phyloP scores from a whole-genome alignment of 2,888 invertebrate species.

The Linyphia triangularis region DNA sequence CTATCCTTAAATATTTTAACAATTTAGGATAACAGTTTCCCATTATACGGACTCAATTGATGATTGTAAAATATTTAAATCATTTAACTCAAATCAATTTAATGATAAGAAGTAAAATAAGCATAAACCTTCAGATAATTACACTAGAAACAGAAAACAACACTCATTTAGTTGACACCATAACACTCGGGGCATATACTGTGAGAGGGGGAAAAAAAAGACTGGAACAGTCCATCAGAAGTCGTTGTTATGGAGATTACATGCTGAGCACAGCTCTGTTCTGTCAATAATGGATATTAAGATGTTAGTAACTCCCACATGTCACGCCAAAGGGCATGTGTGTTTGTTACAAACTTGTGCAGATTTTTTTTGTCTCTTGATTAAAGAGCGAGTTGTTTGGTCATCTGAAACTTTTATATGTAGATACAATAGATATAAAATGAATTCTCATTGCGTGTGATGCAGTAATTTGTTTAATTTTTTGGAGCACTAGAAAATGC shows the following conservation, averaged over 20 bases:
- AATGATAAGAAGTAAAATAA: no score
- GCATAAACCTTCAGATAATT: no score
- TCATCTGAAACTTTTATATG: not conserved
- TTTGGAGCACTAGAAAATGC: no score
- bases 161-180: no score
- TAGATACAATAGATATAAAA: constrained; percentile 16
- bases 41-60: no score
- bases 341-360: not conserved
- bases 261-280: not conserved
- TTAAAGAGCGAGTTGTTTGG: constrained; percentile 1
- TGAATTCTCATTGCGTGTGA: constrained; percentile 9
- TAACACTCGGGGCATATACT: not conserved
- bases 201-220: constrained; percentile 3
- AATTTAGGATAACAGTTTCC: no score
- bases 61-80: no score
- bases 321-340: constrained; percentile 33
- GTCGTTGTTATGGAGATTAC: constrained; percentile 56
- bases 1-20: no score
- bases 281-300: constrained; percentile 38
- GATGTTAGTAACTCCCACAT: constrained; percentile 49
- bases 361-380: not conserved
- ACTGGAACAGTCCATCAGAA: not conserved
- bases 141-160: no score
- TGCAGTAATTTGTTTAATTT: not conserved
- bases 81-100: no score